Evolutionary conservation across 1,140 invertebrate species (phyloP), one percentile per base, ranked within the genome.

Genomic region (Trachelipus rathkii): DNA sequence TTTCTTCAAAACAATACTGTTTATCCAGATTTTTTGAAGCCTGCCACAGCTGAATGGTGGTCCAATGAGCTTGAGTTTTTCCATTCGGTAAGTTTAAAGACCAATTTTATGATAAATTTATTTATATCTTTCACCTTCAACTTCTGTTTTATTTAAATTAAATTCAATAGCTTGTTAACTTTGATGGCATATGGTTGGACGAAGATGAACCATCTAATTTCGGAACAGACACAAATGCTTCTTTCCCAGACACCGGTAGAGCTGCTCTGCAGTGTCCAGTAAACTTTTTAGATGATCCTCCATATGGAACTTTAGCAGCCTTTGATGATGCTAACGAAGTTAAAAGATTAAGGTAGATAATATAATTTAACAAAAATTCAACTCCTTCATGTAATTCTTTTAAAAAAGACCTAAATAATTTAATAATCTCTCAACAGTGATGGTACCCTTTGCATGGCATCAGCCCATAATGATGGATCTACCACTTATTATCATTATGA

Each of bases 181-280:
- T 75, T 23, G 79, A 80, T 70, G 79, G 77, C 0, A 74, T 80
- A 10, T 80, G 79, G 79, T 81, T 80, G 24, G 79, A 80, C 53
- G 83, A 82, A 82, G 84, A 84, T 68, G 83, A 84, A 44, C 82
- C 83, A 24, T 79, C 83, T 44, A 84, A 83, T 74, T 84, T 84
- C 82, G 84, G 81, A 21, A 85, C 85, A 0, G 85, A 85, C 77
- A 82, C 84, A 19, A 76, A 82, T 33, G 33, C 33, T 33, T 33
- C 33, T 33, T 33, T 33, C 8, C 66, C 10, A n/a, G 74, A 70
- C 50, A 81, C 80, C 1, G 82, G 81, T 80, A 78, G 67, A 33
- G 33, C 33, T 3, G 33, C 33, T 44, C 74, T 82, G 7, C 75
- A 72, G 74, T 82, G 83, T 81, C 80, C 81, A 9, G 76, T 77